Base-by-base conservation (phyloP, 2,113 vertebrate genomes). In the Syngnathus scovelli region DNA sequence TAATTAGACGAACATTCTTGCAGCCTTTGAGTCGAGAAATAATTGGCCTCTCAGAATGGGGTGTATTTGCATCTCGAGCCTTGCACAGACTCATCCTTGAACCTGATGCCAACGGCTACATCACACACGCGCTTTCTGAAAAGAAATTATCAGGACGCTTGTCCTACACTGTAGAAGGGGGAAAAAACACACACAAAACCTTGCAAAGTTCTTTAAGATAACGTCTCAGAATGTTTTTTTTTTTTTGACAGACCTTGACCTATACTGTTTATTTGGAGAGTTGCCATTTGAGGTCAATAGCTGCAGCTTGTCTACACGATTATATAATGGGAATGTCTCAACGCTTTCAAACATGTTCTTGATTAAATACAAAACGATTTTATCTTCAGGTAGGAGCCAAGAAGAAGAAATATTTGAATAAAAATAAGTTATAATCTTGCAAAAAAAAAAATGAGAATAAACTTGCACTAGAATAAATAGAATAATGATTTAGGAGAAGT, bases 1-100 rank as follows among this genome's bases (percentile, higher is more conserved):
- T 86, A 88, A 88, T 89, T 85, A 86, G 81, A 64, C 18, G 49
- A 77, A 74, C 81, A 83, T 83, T 85, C 68, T 84, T 67, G 68
- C 67, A 73, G 70, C 63, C 71, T 74, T 73, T 77, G 78, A 78
- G 85, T 84, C 78, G 71, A 73, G 74, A 72, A 88, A 86, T 88
- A 90, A 90, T 86, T 89, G 84, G 80, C 79, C 77, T 72, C 74
- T 80, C 74, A 78, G 76, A 68, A 76, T 74, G 67, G 67, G 59
- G 78, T 79, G 84, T 77, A 67, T 74, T 76, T 81, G 80, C 68
- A 69, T 80, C 68, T 82, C 69, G 72, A 67, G 64, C 71, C 68
- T 67, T 56, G 68, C 70, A 51, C 72, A 55, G 63, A 67, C 72
- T 72, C 70, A 81, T 77, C 72, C 80, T 82, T 79, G 76, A 82